A percentile compares a stretch with the other conserved stretches of the same genome.
Conservation (phyloP, 2,113 vertebrate genomes). For the Tachycineta bicolor region DNA sequence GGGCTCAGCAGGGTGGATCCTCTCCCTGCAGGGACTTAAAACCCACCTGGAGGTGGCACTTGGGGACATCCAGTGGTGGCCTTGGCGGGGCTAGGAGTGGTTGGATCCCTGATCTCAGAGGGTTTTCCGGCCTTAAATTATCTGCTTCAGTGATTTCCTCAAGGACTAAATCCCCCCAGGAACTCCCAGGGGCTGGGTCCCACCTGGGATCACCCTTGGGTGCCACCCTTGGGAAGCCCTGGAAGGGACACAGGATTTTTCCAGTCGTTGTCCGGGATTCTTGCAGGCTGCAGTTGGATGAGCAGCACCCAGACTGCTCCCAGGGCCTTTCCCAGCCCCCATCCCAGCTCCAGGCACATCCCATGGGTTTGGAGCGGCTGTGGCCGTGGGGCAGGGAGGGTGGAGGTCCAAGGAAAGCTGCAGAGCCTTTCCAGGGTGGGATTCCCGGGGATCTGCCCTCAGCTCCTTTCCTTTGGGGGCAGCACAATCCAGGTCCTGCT, state of each 20-base stretch:
- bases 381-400: not conserved
- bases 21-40: not conserved
- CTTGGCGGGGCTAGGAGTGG: not conserved
- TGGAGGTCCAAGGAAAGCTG: not conserved
- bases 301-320: not conserved
- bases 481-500: not conserved
- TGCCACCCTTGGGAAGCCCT: not conserved
- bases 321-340: accelerated
- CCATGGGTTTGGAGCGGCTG: not conserved
- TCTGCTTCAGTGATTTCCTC: not conserved
- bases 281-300: not conserved
- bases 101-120: not conserved
- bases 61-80: not conserved
- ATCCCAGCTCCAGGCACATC: not conserved
- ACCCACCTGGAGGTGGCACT: not conserved
- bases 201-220: not conserved
- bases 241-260: not conserved
- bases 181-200: not conserved
- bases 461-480: not conserved
- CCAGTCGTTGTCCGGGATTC: not conserved
- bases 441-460: not conserved
- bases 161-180: not conserved
- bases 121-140: not conserved
- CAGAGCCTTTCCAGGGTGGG: not conserved
- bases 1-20: not conserved